Base-by-base conservation (phyloP, 2,888 invertebrate species). In the Calameuta filiformis region DNA sequence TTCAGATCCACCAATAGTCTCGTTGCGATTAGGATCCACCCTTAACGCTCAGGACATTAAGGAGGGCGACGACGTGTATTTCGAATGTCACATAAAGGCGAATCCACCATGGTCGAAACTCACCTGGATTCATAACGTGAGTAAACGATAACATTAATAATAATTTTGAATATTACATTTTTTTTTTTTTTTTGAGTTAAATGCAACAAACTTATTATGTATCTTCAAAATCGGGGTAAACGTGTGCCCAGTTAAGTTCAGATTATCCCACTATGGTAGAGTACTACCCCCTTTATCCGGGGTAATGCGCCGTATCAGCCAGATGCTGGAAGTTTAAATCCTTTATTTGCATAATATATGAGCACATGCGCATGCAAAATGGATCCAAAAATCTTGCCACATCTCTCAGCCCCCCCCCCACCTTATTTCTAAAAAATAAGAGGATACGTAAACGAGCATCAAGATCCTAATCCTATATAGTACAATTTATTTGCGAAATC, bases 41-140 rank as follows among this genome's bases (percentile, higher is more conserved):
- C 93, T 97, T 85, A 95, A 96, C 87, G 95, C 96, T 79, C 95
- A 96, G 84, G 97, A 97, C 93, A 97, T 97, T 93, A 97, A 97
- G 92, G 97, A 97, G 92, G 97, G 97, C 76, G 97, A 97, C 89
- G 97, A 97, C 92, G 97, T 97, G 80, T 97, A 97, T 93, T 97
- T 97, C 92, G 97, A 97, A 93, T 97, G 97, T 92, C 96, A 97
- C 93, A 96, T 97, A 88, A 95, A 96, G 89, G 96, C 97, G 87
- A 97, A 97, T 93, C 97, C 97, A 68, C 95, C 95, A 81, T 96
- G 96, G 93, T 94, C 96, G 88, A 96, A 96, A 89, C 94, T 97
- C 83, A 94, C 96, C 85, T 97, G 97, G 97, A 93, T 96, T 85
- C 97, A 97, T 89, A 95, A 97, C 90, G 97, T 97, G 92, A 96